These are phyloP conservation scores for Philereme vetulata DNA, from an alignment of 2,888 invertebrate genomes.

Conservation along the genomic window DNA sequence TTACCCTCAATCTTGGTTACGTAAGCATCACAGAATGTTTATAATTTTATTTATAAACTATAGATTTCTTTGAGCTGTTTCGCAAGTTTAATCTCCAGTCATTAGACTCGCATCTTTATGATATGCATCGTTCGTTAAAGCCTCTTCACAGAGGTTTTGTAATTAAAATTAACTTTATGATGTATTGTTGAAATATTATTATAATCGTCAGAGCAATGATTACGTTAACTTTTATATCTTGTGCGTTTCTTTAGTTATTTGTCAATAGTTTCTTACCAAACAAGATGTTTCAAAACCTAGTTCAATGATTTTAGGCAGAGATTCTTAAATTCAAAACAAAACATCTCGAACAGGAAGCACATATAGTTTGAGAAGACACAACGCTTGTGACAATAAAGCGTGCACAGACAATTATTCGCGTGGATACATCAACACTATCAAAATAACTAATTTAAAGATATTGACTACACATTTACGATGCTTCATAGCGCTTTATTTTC, in stretches of 20 bases:
- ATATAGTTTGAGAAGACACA: neutral
- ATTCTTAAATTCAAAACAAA: too few relatives aligned
- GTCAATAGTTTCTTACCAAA: too few relatives aligned
- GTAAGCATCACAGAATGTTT: constrained; percentile 37
- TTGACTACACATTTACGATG: constrained; percentile 47
- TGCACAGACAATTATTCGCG: neutral
- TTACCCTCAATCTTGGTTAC: constrained; percentile 37
- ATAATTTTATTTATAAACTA: constrained; percentile 42
- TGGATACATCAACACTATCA: constrained; percentile 17
- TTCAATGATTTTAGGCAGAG: too few relatives aligned
- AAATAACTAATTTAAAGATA: constrained; percentile 41
- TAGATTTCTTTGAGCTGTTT: constrained; percentile 38
- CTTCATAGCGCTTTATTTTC: constrained; percentile 46
- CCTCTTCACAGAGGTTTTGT: constrained; percentile 11
- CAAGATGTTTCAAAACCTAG: too few relatives aligned
- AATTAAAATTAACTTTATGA: constrained; percentile 12
- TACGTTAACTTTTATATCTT: too few relatives aligned
- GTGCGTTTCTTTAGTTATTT: too few relatives aligned
- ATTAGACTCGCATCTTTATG: constrained; percentile 17
- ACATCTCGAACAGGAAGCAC: too few relatives aligned
- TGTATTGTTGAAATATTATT: constrained; percentile 15
- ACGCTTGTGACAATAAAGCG: neutral
- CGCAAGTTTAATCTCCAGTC: constrained; percentile 22
- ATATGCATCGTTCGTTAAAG: constrained; percentile 18
- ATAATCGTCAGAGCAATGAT: constrained; percentile 1